Evolutionary conservation across 1,140 invertebrate species (phyloP).

Genomic region (Atta colombica): DNA sequence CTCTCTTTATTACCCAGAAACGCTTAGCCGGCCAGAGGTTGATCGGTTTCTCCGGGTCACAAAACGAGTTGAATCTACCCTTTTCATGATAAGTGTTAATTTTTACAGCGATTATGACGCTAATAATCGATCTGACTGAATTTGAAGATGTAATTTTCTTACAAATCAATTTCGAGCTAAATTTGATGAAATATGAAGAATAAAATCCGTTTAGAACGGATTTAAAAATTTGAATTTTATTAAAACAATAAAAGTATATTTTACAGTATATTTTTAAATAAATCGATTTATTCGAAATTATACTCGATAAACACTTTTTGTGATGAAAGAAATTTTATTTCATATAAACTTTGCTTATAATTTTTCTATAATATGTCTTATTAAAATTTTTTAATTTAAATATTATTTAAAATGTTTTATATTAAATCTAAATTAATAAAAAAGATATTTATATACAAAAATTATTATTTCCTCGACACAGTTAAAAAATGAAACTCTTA

Average conservation of each 20-base stretch:
- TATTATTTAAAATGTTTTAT: not conserved
- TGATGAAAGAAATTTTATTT: not conserved
- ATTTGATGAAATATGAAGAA: not conserved
- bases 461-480: not conserved
- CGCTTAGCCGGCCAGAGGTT: constrained; percentile 37
- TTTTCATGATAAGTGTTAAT: not conserved
- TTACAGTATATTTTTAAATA: not conserved
- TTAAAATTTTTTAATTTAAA: not conserved
- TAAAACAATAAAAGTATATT: too few relatives aligned
- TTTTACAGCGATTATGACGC: not conserved
- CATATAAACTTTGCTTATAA: not conserved
- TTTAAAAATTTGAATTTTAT: not conserved
- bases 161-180: not conserved
- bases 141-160: not conserved
- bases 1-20: constrained; percentile 67
- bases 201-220: not conserved
- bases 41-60: constrained; percentile 12
- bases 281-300: not conserved
- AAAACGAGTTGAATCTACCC: not conserved
- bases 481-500: not conserved
- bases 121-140: not conserved
- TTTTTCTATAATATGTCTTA: not conserved
- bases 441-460: not conserved
- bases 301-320: not conserved
- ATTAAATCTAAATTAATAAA: not conserved